Conservation (phyloP, 2,888 invertebrate species). For the Venusia cambrica region DNA sequence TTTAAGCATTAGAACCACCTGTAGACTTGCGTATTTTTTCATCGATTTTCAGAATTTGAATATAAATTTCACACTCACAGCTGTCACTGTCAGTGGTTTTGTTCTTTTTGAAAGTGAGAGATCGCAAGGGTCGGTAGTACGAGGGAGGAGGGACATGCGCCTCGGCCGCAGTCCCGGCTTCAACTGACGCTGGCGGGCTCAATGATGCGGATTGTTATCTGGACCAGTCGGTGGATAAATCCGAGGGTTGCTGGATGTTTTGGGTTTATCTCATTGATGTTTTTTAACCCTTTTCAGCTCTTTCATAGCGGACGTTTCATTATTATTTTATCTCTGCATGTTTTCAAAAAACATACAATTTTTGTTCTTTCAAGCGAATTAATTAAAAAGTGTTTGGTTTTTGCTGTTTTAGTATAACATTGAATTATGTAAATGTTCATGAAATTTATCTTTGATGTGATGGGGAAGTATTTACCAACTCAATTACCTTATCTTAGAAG, state of each 20-base stretch:
- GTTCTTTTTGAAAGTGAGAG: constrained; percentile 13
- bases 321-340: too few species aligned
- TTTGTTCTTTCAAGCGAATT: too few species aligned
- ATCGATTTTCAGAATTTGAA: constrained; percentile 16
- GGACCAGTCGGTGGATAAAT: constrained; percentile 15
- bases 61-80: constrained; percentile 1
- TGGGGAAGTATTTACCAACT: too few species aligned
- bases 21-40: constrained; percentile 35
- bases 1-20: constrained; percentile 36
- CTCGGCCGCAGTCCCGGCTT: constrained; percentile 16
- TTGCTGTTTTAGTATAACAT: too few species aligned
- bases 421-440: too few species aligned
- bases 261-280: constrained; percentile 8
- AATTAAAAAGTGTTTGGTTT: too few species aligned
- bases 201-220: constrained; percentile 16
- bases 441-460: too few species aligned
- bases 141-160: constrained; percentile 18
- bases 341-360: too few species aligned
- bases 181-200: constrained; percentile 27
- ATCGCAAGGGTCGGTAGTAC: constrained; percentile 11
- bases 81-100: constrained; percentile 1
- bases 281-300: too few species aligned
- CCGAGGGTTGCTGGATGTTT: constrained; percentile 1
- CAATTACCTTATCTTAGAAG: too few species aligned
- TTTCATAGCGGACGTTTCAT: too few species aligned